These are phyloP conservation scores for Eupithecia insigniata DNA, from an alignment of 2,888 invertebrate species.

Conservation along the genomic window DNA sequence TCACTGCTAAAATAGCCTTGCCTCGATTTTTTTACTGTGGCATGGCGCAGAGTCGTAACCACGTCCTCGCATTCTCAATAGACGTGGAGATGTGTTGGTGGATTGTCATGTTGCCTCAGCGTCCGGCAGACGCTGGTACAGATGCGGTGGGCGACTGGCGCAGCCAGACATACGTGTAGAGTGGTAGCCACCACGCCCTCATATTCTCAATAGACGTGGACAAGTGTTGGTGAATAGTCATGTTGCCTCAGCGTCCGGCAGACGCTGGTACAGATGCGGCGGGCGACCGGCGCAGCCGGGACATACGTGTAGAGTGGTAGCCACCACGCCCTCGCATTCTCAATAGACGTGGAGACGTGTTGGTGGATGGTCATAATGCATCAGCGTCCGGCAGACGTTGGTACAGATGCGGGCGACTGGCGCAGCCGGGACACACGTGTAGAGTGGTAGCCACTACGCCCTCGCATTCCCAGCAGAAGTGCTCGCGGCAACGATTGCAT, in stretches of 20 bases:
- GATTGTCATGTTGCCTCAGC: slow-evolving; percentile 54
- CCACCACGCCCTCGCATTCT: slow-evolving; percentile 88
- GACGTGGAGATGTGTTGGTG: background rate
- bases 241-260: slow-evolving; percentile 59
- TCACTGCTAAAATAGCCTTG: background rate
- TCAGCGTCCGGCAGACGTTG: slow-evolving; percentile 72
- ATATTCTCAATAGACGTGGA: background rate
- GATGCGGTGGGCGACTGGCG: slow-evolving; percentile 40
- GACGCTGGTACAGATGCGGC: slow-evolving; percentile 68
- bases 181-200: slow-evolving; percentile 67
- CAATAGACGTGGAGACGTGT: background rate
- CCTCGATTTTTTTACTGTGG: background rate
- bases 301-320: slow-evolving; percentile 81
- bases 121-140: slow-evolving; percentile 70
- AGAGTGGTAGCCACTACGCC: slow-evolving; percentile 96
- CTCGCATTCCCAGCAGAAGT: slow-evolving; percentile 98
- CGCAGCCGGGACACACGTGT: slow-evolving; percentile 98
- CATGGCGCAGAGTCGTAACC: slow-evolving; percentile 74
- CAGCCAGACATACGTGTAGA: slow-evolving; percentile 81
- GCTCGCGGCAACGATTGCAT: slow-evolving; percentile 90
- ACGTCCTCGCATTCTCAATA: background rate
- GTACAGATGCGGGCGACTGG: slow-evolving; percentile 85
- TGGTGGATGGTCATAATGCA: slow-evolving; percentile 46
- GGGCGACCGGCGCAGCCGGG: slow-evolving; percentile 8
- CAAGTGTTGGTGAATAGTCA: slow-evolving; percentile 29